phyloP scores from a whole-genome alignment of 2,113 vertebrate species.

The Dryoscopus gambensis region DNA sequence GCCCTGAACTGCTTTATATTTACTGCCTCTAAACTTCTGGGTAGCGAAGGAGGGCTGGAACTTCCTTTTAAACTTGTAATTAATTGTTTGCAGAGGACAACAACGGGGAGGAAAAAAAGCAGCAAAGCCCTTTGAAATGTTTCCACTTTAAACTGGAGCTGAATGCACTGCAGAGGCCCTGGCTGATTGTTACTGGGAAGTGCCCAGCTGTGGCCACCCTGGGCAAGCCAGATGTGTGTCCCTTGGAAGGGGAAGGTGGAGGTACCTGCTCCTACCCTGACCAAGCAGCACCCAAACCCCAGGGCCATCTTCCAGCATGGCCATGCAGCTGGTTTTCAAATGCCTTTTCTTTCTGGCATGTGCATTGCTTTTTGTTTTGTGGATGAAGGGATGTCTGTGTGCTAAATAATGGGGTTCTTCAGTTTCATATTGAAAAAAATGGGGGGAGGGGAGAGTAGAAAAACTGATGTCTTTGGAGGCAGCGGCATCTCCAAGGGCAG shows the following conservation, averaged over 20 bases:
- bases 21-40: slow-evolving; percentile 12
- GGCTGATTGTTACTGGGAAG: background rate
- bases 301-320: background rate
- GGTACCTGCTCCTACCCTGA: background rate
- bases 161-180: background rate
- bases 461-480: background rate
- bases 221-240: background rate
- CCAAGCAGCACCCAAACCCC: background rate
- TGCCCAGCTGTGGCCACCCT: background rate
- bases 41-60: slow-evolving; percentile 5
- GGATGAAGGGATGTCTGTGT: slow-evolving; percentile 25
- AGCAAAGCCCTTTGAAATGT: background rate
- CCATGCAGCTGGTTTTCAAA: background rate
- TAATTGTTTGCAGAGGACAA: slow-evolving; percentile 25
- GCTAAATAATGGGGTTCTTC: slow-evolving; percentile 8
- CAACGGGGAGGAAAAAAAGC: background rate
- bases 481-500: background rate
- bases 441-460: background rate
- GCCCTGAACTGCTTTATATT: background rate
- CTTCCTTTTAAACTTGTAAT: slow-evolving; percentile 49
- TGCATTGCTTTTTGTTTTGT: background rate
- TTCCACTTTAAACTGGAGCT: background rate
- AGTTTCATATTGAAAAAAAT: background rate
- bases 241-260: background rate
- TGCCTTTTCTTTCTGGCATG: background rate